Evolutionary conservation across 2,113 vertebrate genomes (phyloP).

Genomic region (Ophiodon elongatus): DNA sequence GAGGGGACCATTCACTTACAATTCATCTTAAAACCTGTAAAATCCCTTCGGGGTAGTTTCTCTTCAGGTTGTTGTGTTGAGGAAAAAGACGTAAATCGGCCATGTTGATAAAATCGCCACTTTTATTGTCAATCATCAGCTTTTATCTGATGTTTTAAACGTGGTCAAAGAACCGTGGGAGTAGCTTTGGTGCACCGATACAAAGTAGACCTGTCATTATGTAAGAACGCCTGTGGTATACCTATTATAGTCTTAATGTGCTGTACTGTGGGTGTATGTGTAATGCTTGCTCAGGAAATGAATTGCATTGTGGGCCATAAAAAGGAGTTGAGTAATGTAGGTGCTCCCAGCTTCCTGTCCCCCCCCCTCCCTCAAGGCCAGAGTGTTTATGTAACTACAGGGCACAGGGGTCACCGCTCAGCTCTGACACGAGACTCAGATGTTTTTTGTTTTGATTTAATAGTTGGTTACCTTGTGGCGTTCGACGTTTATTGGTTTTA

Average conservation of each 20-base stretch:
- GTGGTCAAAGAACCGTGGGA: neutral
- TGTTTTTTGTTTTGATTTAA: neutral
- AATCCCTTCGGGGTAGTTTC: neutral
- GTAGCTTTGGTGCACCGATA: neutral
- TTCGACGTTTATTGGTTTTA: neutral
- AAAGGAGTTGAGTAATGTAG: slow-evolving; percentile 70
- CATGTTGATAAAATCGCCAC: neutral
- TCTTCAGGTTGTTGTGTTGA: neutral
- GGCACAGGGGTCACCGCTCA: slow-evolving; percentile 22
- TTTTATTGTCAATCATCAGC: neutral
- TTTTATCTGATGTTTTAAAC: neutral
- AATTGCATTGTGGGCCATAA: slow-evolving; percentile 76
- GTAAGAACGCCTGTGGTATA: slow-evolving; percentile 20
- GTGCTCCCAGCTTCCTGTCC: slow-evolving; percentile 69
- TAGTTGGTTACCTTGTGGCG: neutral
- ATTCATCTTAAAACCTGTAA: neutral
- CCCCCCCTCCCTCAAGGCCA: slow-evolving; percentile 31
- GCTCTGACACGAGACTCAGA: neutral
- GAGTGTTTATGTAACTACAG: slow-evolving; percentile 55
- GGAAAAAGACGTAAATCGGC: neutral
- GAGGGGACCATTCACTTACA: neutral
- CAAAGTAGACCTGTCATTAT: slow-evolving; percentile 36
- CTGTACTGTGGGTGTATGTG: slow-evolving; percentile 48
- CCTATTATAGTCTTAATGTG: slow-evolving; percentile 54
- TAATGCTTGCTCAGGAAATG: slow-evolving; percentile 66